A percentile compares a stretch with the other conserved stretches of the same genome.
These are phyloP conservation scores for Chrysomela aeneicollis DNA, from an alignment of 2,888 invertebrate species.

Conservation along the genomic window DNA sequence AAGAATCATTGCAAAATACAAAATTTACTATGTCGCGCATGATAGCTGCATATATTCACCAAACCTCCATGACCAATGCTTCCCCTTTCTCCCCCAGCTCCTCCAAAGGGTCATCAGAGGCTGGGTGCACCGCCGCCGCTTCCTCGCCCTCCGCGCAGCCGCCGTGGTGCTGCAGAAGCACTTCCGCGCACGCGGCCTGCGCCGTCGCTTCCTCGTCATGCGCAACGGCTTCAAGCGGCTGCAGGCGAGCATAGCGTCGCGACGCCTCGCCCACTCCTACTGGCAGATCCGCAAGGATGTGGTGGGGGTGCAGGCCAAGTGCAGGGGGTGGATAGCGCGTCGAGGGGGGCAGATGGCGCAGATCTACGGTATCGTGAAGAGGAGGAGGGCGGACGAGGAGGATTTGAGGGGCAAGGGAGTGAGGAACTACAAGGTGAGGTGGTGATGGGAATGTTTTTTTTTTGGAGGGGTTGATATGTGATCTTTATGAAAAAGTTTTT, in stretches of 20 bases:
- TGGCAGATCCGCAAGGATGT: slow-evolving; percentile 73
- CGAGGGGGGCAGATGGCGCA: slow-evolving; percentile 68
- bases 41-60: no score
- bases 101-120: slow-evolving; percentile 84
- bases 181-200: slow-evolving; percentile 80
- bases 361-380: slow-evolving; percentile 55
- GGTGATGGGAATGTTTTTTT: no score
- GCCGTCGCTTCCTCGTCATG: slow-evolving; percentile 74
- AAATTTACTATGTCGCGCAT: no score
- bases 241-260: slow-evolving; percentile 82
- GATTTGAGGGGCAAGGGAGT: slow-evolving; percentile 70
- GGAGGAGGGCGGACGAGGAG: slow-evolving; percentile 68
- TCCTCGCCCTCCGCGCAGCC: slow-evolving; percentile 75
- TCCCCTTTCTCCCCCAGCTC: slow-evolving; percentile 72
- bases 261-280: slow-evolving; percentile 77
- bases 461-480: no score
- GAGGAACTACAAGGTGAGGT: slow-evolving; percentile 63
- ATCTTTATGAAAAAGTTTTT: no score
- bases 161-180: slow-evolving; percentile 82
- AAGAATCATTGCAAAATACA: no score
- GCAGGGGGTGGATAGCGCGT: slow-evolving; percentile 77
- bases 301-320: slow-evolving; percentile 76
- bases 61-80: no score
- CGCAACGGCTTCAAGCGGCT: slow-evolving; percentile 83
- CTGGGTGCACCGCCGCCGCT: slow-evolving; percentile 75